phyloP scores from a whole-genome alignment of 2,888 invertebrate genomes.

The Pristionchus japonicus region DNA sequence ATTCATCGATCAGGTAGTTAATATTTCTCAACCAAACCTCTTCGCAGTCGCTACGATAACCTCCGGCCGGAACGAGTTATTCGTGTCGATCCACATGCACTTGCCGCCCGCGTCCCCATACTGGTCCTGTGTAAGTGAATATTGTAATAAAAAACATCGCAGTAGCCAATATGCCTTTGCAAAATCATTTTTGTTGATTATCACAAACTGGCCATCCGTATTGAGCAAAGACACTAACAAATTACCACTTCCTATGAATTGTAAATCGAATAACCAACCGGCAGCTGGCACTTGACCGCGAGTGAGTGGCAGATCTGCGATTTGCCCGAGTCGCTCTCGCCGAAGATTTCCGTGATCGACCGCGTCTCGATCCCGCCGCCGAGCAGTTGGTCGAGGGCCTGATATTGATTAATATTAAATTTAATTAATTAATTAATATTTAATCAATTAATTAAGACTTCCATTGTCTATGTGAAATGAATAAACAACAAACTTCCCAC shows the following conservation, averaged over 20 bases:
- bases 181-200: too few relatives aligned
- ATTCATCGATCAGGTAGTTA: neutral
- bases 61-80: conserved; percentile 97
- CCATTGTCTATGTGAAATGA: too few relatives aligned
- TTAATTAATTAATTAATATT: too few relatives aligned
- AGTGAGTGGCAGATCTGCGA: conserved; percentile 96
- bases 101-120: conserved; percentile 99
- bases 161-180: too few relatives aligned
- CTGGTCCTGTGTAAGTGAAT: too few relatives aligned
- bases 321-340: conserved; percentile 97
- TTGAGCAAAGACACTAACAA: conserved; percentile 78
- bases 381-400: conserved; percentile 68
- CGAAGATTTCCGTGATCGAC: conserved; percentile 97
- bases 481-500: too few relatives aligned
- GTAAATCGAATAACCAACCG: conserved; percentile 80
- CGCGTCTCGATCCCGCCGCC: conserved; percentile 94
- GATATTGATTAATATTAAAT: too few relatives aligned
- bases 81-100: conserved; percentile 97
- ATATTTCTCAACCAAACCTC: conserved; percentile 52
- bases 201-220: too few relatives aligned
- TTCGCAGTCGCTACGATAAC: conserved; percentile 88
- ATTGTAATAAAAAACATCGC: too few relatives aligned
- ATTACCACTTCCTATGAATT: neutral
- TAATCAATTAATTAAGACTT: too few relatives aligned
- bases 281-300: conserved; percentile 97